Conservation (phyloP, 2,797 vertebrate genomes). For the Gadopsis marmoratus region DNA sequence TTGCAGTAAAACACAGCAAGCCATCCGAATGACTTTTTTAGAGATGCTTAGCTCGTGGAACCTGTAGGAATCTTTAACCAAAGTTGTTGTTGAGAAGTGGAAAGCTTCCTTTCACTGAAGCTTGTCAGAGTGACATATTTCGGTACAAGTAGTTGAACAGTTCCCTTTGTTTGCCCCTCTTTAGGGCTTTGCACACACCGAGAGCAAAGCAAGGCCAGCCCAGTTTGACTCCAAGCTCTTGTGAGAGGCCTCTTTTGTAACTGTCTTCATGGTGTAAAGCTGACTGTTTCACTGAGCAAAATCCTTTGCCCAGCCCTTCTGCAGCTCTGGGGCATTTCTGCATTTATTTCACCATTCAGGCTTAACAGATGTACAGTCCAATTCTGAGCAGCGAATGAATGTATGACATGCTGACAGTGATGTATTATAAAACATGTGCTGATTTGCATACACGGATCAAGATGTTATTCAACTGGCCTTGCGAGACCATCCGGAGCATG, state of each 20-base stretch:
- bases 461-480: slow-evolving; percentile 49
- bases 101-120: slow-evolving; percentile 48
- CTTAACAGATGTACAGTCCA: slow-evolving; percentile 66
- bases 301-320: slow-evolving; percentile 33
- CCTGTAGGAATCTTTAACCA: slow-evolving; percentile 33
- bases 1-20: slow-evolving; percentile 38
- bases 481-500: slow-evolving; percentile 40
- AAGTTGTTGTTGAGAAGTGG: slow-evolving; percentile 40
- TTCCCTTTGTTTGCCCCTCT: slow-evolving; percentile 61
- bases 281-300: slow-evolving; percentile 50
- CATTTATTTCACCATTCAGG: slow-evolving; percentile 66
- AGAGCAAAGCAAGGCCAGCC: slow-evolving; percentile 46
- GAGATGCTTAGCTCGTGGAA: slow-evolving; percentile 40
- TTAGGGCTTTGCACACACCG: slow-evolving; percentile 40
- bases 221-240: slow-evolving; percentile 61
- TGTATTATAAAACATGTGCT: slow-evolving; percentile 48
- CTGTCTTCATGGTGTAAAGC: slow-evolving; percentile 59
- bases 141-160: slow-evolving; percentile 55
- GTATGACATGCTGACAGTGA: slow-evolving; percentile 38
- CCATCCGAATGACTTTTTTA: slow-evolving; percentile 39
- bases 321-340: slow-evolving; percentile 57
- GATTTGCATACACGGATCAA: slow-evolving; percentile 70
- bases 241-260: slow-evolving; percentile 74
- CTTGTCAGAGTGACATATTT: slow-evolving; percentile 57
- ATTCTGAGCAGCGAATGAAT: slow-evolving; percentile 40